Conservation (phyloP, 92 coral and sea anemone genomes). For the Metridium senile region DNA sequence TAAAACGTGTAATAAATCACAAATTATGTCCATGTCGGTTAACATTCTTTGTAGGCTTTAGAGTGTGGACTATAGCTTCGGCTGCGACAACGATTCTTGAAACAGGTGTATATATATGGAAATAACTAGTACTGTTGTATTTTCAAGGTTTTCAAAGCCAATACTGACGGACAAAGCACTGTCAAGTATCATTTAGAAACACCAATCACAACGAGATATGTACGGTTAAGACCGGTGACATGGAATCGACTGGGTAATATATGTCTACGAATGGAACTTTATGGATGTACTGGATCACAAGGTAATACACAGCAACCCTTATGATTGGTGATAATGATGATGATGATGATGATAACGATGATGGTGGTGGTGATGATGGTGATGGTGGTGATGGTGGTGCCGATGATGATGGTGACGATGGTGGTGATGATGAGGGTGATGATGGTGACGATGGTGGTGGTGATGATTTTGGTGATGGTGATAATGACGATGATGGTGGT, state of each 20-base stretch:
- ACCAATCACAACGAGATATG: constrained; percentile 47
- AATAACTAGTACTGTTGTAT: background rate
- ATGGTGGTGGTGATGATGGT: background rate
- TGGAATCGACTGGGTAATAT: constrained; percentile 56
- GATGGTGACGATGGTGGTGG: background rate
- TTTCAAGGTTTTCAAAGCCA: constrained; percentile 42
- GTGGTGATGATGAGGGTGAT: background rate
- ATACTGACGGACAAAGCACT: constrained; percentile 29
- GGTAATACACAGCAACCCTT: constrained; percentile 23
- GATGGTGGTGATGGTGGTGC: background rate
- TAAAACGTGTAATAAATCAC: no score
- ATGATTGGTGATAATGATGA: background rate
- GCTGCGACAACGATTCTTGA: no score
- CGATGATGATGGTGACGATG: background rate
- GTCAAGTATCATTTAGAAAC: constrained; percentile 32
- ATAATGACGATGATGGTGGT: background rate
- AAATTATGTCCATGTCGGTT: no score
- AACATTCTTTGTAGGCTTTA: no score
- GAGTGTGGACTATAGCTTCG: no score
- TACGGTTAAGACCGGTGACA: constrained; percentile 53
- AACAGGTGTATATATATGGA: no score
- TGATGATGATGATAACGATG: background rate
- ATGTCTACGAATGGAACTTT: constrained; percentile 59
- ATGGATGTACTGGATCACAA: constrained; percentile 48
- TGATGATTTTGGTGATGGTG: background rate